Conservation (phyloP, 2,888 invertebrate species). For the Mythimna vitellina region DNA sequence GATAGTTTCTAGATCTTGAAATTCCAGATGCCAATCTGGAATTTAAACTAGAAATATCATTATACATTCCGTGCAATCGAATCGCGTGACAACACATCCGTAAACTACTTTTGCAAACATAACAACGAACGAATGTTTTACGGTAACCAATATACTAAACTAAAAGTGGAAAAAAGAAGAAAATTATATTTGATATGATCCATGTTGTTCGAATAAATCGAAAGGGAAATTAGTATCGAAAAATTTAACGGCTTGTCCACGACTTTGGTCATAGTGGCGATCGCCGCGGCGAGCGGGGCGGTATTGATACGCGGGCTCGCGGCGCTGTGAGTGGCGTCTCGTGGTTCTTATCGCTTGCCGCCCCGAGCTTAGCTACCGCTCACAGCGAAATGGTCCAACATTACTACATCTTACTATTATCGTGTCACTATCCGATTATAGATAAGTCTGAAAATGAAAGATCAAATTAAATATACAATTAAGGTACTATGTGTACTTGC, state of each 20-base stretch:
- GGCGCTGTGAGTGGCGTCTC: too few relatives aligned
- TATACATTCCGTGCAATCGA: conserved; percentile 8
- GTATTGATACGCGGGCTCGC: too few relatives aligned
- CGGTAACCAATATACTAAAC: conserved; percentile 20
- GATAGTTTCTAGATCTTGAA: too few relatives aligned
- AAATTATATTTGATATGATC: neutral
- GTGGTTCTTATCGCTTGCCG: too few relatives aligned
- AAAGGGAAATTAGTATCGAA: neutral
- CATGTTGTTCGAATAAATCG: too few relatives aligned
- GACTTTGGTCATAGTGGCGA: too few relatives aligned
- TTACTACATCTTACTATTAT: neutral
- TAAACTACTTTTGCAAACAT: conserved; percentile 27
- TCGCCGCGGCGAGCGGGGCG: too few relatives aligned
- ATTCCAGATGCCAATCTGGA: conserved; percentile 16
- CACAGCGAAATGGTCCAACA: too few relatives aligned
- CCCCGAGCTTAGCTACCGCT: too few relatives aligned
- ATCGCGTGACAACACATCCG: conserved; percentile 37
- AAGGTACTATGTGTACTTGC: conserved; percentile 88
- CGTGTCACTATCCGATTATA: neutral
- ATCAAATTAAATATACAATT: neutral
- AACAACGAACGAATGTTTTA: conserved; percentile 6
- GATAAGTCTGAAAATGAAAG: neutral
- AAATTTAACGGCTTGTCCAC: neutral
- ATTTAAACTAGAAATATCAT: conserved; percentile 47
- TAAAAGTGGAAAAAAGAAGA: conserved; percentile 13